Conservation (phyloP, 2,888 invertebrate species). For the Hipparchia sbordonii region DNA sequence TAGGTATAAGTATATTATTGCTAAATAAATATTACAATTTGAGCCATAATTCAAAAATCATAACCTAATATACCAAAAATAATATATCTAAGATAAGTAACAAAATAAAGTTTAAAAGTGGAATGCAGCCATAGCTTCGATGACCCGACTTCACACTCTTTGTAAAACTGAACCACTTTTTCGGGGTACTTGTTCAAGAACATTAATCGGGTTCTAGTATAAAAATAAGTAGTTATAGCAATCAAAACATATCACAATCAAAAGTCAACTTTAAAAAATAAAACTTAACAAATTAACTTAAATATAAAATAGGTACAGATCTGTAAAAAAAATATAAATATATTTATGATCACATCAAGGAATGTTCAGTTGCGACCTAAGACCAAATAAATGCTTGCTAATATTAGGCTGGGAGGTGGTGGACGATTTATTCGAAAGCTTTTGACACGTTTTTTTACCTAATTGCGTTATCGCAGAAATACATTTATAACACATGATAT, state of each 20-base stretch:
- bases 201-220: too few relatives aligned
- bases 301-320: constrained; percentile 30
- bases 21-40: neutral
- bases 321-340: constrained; percentile 26
- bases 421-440: neutral
- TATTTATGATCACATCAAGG: constrained; percentile 29
- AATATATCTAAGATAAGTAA: too few relatives aligned
- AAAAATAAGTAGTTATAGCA: neutral
- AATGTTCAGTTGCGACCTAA: constrained; percentile 33
- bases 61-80: too few relatives aligned
- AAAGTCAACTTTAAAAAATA: neutral
- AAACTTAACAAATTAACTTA: constrained; percentile 10
- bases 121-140: neutral
- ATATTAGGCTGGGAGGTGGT: neutral
- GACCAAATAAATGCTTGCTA: constrained; percentile 1
- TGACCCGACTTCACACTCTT: too few relatives aligned
- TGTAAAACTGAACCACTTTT: too few relatives aligned
- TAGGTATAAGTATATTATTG: neutral
- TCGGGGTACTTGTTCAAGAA: too few relatives aligned
- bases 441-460: neutral
- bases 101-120: neutral
- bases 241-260: constrained; percentile 3
- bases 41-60: neutral
- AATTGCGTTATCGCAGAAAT: neutral
- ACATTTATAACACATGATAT: too few relatives aligned